Percentiles rank a stretch among this genome's conserved stretches.
Conservation (phyloP, 35 echinoderm and acorn worm genomes). For the Lytechinus variegatus region DNA sequence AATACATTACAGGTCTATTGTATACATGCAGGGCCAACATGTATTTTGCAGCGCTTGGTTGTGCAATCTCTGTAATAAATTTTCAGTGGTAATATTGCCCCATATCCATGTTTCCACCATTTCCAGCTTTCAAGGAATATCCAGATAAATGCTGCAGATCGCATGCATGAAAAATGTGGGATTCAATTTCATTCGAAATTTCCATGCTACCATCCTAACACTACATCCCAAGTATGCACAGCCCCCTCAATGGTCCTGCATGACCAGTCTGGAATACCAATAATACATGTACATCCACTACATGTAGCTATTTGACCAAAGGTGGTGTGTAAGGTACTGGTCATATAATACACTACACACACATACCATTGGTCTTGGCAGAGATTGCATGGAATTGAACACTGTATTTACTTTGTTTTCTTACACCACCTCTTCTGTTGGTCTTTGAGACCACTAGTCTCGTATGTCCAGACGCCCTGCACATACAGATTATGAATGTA, state of each 20-base stretch:
- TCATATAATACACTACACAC: neutral
- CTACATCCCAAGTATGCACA: constrained; percentile 41
- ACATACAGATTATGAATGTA: neutral
- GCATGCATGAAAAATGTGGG: neutral
- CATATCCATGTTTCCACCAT: too few species aligned
- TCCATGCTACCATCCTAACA: neutral
- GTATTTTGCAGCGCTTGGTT: too few species aligned
- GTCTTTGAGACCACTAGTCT: neutral
- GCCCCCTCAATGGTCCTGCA: constrained; percentile 21
- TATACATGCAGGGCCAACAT: too few species aligned
- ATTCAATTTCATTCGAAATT: constrained; percentile 16
- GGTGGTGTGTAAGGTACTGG: neutral
- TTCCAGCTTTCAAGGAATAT: too few species aligned
- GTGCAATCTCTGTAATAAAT: too few species aligned
- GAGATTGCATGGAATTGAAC: constrained; percentile 26
- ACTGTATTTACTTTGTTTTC: constrained; percentile 32
- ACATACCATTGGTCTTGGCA: constrained; percentile 4
- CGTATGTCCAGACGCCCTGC: neutral
- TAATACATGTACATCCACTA: neutral
- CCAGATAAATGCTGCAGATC: too few species aligned
- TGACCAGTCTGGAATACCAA: neutral
- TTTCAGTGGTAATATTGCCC: too few species aligned
- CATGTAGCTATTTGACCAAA: constrained; percentile 8
- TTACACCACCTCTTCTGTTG: constrained; percentile 18
- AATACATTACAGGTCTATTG: too few species aligned